phyloP scores from a whole-genome alignment of 30 jellyfish, hydroid and myxozoan species.

The Aurelia aurita region DNA sequence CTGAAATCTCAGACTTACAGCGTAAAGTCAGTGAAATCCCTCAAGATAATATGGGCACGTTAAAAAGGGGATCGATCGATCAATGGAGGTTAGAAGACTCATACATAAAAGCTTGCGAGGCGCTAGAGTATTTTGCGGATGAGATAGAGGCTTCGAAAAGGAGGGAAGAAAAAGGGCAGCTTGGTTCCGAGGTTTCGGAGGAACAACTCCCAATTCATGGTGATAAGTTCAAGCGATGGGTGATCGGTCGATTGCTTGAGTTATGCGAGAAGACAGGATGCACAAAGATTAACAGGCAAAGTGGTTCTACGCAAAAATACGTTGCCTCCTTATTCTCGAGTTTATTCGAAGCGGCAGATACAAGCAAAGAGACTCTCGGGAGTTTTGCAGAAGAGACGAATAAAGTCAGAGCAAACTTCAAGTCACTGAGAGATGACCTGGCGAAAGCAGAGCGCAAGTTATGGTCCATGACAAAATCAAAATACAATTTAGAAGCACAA shows the following conservation, averaged over 20 bases:
- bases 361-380: background rate
- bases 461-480: background rate
- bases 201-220: background rate
- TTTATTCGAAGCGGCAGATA: background rate
- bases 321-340: conserved; percentile 2
- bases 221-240: background rate
- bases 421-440: background rate
- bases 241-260: conserved; percentile 24
- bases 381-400: conserved; percentile 15
- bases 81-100: background rate
- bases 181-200: background rate
- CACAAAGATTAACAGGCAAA: background rate
- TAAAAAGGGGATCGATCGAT: background rate
- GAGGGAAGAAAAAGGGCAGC: background rate
- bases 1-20: conserved; percentile 17
- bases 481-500: background rate
- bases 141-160: background rate
- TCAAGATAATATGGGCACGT: background rate
- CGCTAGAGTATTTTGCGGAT: background rate
- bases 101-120: background rate
- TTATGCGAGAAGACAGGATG: conserved; percentile 6
- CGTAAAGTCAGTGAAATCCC: background rate
- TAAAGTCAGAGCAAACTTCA: background rate
- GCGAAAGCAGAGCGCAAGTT: no score
- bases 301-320: background rate